Base-by-base conservation (phyloP, 2,797 vertebrate species). In the Anas capensis region DNA sequence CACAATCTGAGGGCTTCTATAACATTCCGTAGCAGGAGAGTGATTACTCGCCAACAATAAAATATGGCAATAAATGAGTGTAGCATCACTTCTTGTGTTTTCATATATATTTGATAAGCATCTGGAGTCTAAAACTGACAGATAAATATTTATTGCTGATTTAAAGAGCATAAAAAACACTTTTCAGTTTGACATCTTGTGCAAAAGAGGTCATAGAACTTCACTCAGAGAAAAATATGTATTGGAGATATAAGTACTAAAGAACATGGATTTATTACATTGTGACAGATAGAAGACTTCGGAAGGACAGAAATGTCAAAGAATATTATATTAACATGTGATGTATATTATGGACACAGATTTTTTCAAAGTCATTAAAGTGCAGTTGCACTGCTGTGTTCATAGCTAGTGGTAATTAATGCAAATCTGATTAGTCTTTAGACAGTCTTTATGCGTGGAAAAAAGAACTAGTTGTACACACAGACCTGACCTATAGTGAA, bases 221-320 rank as follows among this genome's bases (percentile, higher is more conserved):
- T 80, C 65, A 65, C 5, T 72, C 34, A 40, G 14, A 93, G 49
- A 87, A 93, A 91, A 91, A 61, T 7, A 51, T 1, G 10, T 44
- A 46, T 42, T 44, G 10, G 61, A 83, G 29, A 38, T 48, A 44
- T 7, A 26, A 81, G 21, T 76, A 61, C 8, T 40, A 38, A 4
- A 83, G 21, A 51, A 72, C n/a, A 72, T 7, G 15, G 51, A 76
- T 76, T 88, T 90, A 66, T 75, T 72, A 53, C 2, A 3, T 69
- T 81, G 18, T 94, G 54, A 70, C 18, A 92, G 44, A 66, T 8
- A 65, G 44, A 88, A 84, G 72, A 69, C 58, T 66, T 69, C 27
- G 8, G 40, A 94, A 93, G 58, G 86, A 91, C 62, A 90, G 54
- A 86, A 58, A 38, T 61, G 26, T 66, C 54, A 69, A 79, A 92